These are phyloP conservation scores for Chrysotoxum bicinctum DNA, from an alignment of 2,888 invertebrate genomes.

Conservation along the genomic window DNA sequence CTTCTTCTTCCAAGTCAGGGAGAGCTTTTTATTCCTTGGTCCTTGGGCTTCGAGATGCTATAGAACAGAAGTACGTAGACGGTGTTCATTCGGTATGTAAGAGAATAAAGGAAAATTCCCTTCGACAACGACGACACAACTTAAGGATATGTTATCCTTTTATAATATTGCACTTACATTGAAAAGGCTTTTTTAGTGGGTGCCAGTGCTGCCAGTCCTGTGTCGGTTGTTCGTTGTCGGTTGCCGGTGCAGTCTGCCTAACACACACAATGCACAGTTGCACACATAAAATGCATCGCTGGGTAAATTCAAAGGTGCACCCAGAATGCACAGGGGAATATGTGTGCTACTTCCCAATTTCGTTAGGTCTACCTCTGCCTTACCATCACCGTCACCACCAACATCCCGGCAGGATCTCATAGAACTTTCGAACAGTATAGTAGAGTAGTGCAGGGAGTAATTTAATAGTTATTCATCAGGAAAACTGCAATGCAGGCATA, in stretches of 20 bases:
- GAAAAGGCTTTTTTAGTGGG: constrained; percentile 36
- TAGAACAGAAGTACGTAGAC: no score
- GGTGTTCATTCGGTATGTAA: no score
- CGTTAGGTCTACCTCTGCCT: constrained; percentile 24
- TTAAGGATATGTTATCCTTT: constrained; percentile 66
- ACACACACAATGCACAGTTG: constrained; percentile 18
- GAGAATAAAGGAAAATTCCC: constrained; percentile 37
- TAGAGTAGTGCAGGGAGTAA: constrained; percentile 51
- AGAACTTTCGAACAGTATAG: not conserved
- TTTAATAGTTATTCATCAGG: constrained; percentile 72
- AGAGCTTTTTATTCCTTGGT: not conserved
- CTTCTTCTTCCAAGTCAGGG: constrained; percentile 38
- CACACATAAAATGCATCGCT: constrained; percentile 32
- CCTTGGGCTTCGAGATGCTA: not conserved
- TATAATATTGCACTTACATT: constrained; percentile 22
- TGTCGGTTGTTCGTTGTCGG: not conserved
- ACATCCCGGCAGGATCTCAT: constrained; percentile 13
- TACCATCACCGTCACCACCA: not conserved
- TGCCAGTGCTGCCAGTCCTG: constrained; percentile 17
- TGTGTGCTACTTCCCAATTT: constrained; percentile 52
- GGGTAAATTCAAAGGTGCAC: constrained; percentile 43
- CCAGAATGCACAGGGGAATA: constrained; percentile 4
- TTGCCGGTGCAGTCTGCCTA: constrained; percentile 26
- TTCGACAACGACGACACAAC: constrained; percentile 37
- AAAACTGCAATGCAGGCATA: constrained; percentile 71